Evolutionary conservation across 2,797 vertebrate species (phyloP), one percentile per base, ranked within the genome.

Genomic region (Odontamblyopus lacepedii): DNA sequence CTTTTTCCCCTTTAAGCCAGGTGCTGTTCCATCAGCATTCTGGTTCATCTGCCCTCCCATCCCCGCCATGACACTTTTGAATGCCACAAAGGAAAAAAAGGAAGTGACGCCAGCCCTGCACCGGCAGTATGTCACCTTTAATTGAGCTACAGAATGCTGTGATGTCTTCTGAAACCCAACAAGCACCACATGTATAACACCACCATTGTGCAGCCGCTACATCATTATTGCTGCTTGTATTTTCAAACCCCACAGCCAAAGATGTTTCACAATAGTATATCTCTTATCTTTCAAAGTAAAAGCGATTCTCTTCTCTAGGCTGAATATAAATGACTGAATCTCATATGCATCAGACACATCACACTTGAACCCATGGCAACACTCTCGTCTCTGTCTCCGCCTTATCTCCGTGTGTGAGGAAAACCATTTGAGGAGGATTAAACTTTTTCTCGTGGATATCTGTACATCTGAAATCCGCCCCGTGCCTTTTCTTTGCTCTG

Each of bases 401-500:
- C 73, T 80, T 82, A 87, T 88, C 75, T 72, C 63, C 35, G 64
- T 79, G 67, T 74, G 74, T 79, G 69, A 71, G 76, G 62, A 23
- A 63, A 80, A 71, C 53, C 73, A 85, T 84, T 15, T 84, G 80
- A 80, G 78, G 70, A 12, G 23, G 77, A 88, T 87, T 82, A 61
- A 61, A 87, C 78, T 76, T 83, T 86, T 85, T 70, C 72, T 72
- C 78, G 41, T 66, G 16, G 71, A 67, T 75, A 82, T 63, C 61
- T 38, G 27, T 18, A 7, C 13, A 61, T 78, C 78, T 72, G 59
- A 82, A 76, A 62, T 70, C 35, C 60, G n/a, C 13, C 30, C 50
- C 71, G 70, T 53, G 59, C 62, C 23, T 50, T 59, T 26, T 66
- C 35, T 29, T 65, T 50, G 69, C 23, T 53, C 65, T 2, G 16